These are phyloP conservation scores for Dryas iulia DNA, from an alignment of 1,140 invertebrate species.

Conservation along the genomic window DNA sequence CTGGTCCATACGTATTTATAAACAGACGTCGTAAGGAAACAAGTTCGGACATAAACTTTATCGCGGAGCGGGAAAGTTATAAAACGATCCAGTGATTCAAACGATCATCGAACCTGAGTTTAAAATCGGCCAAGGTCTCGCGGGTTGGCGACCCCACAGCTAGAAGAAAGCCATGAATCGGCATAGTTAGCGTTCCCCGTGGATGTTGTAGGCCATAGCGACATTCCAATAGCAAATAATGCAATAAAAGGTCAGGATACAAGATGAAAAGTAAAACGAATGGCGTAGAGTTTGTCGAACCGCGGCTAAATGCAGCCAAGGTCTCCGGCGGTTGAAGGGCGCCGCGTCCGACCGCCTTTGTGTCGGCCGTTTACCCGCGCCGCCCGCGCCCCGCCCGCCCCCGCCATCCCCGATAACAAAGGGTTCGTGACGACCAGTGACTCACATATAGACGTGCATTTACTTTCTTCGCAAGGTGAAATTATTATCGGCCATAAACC, in stretches of 20 bases:
- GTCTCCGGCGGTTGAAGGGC: slow-evolving; percentile 72
- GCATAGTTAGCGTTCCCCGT: slow-evolving; percentile 19
- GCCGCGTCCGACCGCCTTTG: slow-evolving; percentile 65
- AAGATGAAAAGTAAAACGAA: slow-evolving; percentile 69
- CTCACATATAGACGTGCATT: slow-evolving; percentile 48
- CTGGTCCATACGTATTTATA: slow-evolving; percentile 35
- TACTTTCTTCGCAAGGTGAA: slow-evolving; percentile 43
- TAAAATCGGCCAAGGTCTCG: slow-evolving; percentile 75
- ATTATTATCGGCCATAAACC: slow-evolving; percentile 33
- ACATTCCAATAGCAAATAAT: slow-evolving; percentile 48
- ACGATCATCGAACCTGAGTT: slow-evolving; percentile 60
- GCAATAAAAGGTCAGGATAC: slow-evolving; percentile 60
- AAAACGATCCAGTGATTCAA: slow-evolving; percentile 56
- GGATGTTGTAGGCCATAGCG: slow-evolving; percentile 36
- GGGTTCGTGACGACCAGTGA: slow-evolving; percentile 64
- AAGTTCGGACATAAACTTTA: slow-evolving; percentile 61
- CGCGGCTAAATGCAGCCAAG: slow-evolving; percentile 76
- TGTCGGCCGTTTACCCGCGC: slow-evolving; percentile 69
- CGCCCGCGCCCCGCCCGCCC: slow-evolving; percentile 18
- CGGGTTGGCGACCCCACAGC: slow-evolving; percentile 47
- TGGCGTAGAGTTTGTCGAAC: slow-evolving; percentile 69
- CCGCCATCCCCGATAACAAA: slow-evolving; percentile 61
- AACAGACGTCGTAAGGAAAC: slow-evolving; percentile 50
- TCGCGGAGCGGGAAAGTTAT: slow-evolving; percentile 62
- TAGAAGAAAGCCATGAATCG: slow-evolving; percentile 42